Evolutionary conservation across 1,140 invertebrate genomes (phyloP).

Genomic region (Rhopalosiphum padi): DNA sequence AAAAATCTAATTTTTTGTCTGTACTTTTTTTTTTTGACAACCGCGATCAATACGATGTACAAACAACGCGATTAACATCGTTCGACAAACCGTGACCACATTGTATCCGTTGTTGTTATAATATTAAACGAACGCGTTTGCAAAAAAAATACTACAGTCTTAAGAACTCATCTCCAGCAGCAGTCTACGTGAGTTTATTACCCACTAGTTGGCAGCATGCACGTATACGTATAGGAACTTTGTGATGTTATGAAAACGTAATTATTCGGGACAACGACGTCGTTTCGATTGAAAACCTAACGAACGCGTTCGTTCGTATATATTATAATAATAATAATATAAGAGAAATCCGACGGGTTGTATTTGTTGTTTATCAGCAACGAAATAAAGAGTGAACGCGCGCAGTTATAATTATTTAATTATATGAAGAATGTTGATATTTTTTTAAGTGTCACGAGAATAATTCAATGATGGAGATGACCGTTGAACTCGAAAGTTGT

Average conservation of each 20-base stretch:
- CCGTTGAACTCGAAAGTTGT: constrained; percentile 24
- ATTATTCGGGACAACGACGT: neutral
- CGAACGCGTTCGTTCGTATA: neutral
- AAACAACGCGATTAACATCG: neutral
- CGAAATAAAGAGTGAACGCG: neutral
- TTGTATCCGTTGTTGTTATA: neutral
- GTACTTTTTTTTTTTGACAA: neutral
- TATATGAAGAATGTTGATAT: neutral
- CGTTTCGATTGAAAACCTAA: neutral
- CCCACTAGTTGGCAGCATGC: neutral
- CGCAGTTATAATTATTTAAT: neutral
- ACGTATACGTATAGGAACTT: neutral
- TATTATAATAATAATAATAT: neutral
- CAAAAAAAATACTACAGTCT: neutral
- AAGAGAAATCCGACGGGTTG: neutral
- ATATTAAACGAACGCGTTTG: neutral
- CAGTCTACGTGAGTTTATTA: neutral
- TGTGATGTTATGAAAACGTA: neutral
- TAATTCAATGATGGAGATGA: neutral
- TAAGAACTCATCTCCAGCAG: neutral
- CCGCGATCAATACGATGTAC: neutral
- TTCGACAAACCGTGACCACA: neutral
- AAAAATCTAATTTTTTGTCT: neutral
- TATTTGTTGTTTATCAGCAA: neutral
- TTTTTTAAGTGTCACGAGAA: neutral